Percentiles rank a stretch among this genome's conserved stretches.
phyloP scores from a whole-genome alignment of 2,888 invertebrate species.

The Megaustenia siamemsis region DNA sequence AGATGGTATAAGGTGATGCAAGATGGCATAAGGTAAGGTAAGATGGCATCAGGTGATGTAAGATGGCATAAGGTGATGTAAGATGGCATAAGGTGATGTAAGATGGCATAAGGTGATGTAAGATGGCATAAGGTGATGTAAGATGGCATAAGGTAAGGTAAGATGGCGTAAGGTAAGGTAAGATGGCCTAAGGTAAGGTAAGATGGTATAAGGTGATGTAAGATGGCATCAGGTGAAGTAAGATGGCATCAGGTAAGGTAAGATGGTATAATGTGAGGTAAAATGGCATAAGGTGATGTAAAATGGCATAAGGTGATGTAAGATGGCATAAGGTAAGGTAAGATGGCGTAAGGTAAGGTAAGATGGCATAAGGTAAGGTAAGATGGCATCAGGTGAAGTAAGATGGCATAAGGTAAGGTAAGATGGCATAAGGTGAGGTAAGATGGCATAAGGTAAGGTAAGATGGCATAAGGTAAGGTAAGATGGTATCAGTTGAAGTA shows the following conservation, averaged over 20 bases:
- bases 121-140: conserved; percentile 4
- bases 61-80: background rate
- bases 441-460: background rate
- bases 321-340: background rate
- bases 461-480: background rate
- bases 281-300: background rate
- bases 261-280: background rate
- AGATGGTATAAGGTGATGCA: background rate
- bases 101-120: background rate
- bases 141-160: background rate
- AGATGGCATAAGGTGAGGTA: background rate
- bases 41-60: background rate
- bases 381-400: background rate
- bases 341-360: background rate
- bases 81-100: conserved; percentile 3
- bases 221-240: background rate
- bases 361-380: background rate
- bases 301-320: conserved; percentile 1
- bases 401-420: background rate
- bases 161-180: conserved; percentile 9
- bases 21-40: background rate
- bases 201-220: background rate
- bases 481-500: background rate
- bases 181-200: background rate
- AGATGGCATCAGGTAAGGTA: background rate